Conservation (phyloP, 2,797 vertebrate genomes). For the Euphonia xanthogaster region DNA sequence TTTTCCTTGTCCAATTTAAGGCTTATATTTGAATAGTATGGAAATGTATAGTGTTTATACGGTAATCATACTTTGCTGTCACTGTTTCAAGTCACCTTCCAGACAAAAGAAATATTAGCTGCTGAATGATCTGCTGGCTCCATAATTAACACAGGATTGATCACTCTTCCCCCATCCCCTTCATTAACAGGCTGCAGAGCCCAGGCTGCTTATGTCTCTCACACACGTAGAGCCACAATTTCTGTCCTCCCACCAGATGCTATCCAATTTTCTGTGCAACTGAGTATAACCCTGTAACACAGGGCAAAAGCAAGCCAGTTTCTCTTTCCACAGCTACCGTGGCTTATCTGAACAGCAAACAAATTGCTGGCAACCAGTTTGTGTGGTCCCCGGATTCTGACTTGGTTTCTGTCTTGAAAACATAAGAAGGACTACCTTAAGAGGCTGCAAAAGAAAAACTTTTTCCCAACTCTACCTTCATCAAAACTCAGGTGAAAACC, state of each 20-base stretch:
- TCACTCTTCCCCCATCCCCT: background rate
- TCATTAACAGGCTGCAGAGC: background rate
- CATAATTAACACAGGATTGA: slow-evolving; percentile 12
- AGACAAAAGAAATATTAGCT: slow-evolving; percentile 11
- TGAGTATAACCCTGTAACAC: background rate
- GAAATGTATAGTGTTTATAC: background rate
- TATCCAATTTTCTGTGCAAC: background rate
- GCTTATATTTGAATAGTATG: background rate
- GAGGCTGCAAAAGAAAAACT: background rate
- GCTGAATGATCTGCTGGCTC: background rate
- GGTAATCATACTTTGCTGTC: background rate
- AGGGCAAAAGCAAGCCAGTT: background rate
- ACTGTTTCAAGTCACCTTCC: background rate
- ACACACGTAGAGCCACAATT: background rate
- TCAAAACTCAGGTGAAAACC: background rate
- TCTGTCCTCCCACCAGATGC: background rate
- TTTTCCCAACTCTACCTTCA: background rate
- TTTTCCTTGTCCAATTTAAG: background rate
- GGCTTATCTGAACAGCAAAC: background rate
- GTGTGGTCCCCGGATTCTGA: background rate
- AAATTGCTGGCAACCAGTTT: background rate
- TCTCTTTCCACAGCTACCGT: background rate
- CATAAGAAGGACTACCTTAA: background rate
- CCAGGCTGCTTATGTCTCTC: background rate
- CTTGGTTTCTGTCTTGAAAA: background rate